Base-by-base conservation (phyloP, 1,140 invertebrate species). In the Subanguina moxae region DNA sequence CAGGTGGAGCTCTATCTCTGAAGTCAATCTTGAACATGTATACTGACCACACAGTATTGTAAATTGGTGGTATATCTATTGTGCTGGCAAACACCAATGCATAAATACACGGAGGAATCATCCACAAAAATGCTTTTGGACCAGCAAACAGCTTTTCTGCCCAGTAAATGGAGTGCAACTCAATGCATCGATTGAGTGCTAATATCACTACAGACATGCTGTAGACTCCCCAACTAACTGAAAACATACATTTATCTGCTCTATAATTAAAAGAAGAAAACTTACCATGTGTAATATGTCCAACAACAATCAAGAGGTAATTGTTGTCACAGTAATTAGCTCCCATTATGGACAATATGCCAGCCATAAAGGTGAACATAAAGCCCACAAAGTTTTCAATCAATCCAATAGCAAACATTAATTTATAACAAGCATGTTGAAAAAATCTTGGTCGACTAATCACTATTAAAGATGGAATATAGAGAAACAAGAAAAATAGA, bases 321-420 rank as follows among this genome's bases (percentile, higher is more conserved):
- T 52, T 52, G 23, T 52, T 19, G 48, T 52, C 48, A 52, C 48
- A 52, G 23, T 52, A 52, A 52, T 52, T 52, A 21, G 48, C 48
- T 15, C 48, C 48, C 48, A 52, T 52, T 52, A 52, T 52, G n/a
- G 48, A 52, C 48, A 52, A 52, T 21, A 52, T 15, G 8, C 48
- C 48, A 5, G 48, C 48, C n/a, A 52, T 52, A 52, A 52, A 52
- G n/a, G 3, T 25, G 23, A 21, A 52, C 48, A 52, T 52, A 52
- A 52, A 52, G n/a, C 48, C 48, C 23, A 19, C 48, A 52, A 7
- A 21, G n/a, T 21, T 21, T 19, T 52, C 48, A 15, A 52, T 21
- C 3, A 52, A 5, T 15, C 48, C 48, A 15, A 52, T 52, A 15
- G 48, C n/a, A 52, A 52, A 52, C 48, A 52, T 52, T 52, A 52